phyloP scores from a whole-genome alignment of 2,113 vertebrate species.

The Menidia beryllina region DNA sequence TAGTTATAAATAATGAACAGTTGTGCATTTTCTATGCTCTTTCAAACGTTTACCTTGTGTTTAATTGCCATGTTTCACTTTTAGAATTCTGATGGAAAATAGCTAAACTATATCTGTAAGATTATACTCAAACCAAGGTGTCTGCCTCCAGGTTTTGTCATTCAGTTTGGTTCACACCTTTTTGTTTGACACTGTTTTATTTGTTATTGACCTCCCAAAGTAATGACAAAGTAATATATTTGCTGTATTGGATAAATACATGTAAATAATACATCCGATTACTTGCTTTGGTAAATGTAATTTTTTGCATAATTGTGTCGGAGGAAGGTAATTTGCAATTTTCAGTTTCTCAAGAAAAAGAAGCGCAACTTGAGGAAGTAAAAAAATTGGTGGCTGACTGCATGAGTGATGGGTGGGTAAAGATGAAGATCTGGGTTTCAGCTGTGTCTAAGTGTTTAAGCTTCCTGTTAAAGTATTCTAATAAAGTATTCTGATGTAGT shows the following conservation, averaged over 20 bases:
- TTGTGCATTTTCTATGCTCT: no score
- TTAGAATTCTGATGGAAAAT: no score
- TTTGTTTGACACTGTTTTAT: not conserved
- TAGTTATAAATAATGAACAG: no score
- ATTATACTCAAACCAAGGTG: not conserved
- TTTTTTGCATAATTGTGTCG: not conserved
- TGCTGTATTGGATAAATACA: no score
- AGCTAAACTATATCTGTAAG: not conserved
- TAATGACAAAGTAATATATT: no score
- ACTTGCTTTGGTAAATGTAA: no score
- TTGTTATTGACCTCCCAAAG: not conserved
- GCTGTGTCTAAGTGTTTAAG: no score
- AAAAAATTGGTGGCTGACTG: conserved; percentile 4
- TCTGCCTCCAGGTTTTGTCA: not conserved
- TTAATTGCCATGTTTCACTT: no score
- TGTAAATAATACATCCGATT: no score
- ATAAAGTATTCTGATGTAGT: no score
- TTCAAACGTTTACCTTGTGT: no score
- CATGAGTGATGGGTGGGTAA: not conserved
- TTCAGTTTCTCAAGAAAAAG: not conserved
- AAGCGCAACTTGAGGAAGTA: not conserved
- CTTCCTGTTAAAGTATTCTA: no score
- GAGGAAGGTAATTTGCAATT: not conserved
- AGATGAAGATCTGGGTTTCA: conserved; percentile 5
- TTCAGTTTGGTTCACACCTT: conserved; percentile 25